Conservation (phyloP, 2,113 vertebrate genomes). For the Psophia crepitans region DNA sequence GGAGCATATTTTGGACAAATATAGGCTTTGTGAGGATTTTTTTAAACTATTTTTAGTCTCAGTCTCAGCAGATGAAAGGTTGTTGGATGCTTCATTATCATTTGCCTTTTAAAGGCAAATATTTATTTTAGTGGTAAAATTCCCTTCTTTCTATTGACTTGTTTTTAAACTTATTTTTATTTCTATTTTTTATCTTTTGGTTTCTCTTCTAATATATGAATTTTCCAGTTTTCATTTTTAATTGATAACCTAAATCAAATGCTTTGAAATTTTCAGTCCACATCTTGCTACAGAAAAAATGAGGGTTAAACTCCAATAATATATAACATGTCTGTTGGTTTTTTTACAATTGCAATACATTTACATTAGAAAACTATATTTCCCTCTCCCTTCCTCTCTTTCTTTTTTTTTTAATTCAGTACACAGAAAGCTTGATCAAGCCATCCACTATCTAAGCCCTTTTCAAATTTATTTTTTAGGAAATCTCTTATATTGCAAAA, state of each 20-base stretch:
- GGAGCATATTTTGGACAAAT: background rate
- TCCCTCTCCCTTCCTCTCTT: background rate
- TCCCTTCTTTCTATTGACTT: background rate
- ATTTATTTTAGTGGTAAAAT: background rate
- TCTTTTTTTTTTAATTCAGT: background rate
- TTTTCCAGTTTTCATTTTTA: background rate
- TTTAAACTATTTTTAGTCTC: background rate
- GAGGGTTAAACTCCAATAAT: background rate
- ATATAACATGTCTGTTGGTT: accelerated
- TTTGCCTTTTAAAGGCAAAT: background rate
- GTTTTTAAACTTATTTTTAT: background rate
- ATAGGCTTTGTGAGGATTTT: background rate
- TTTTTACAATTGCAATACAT: background rate
- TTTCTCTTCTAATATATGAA: background rate
- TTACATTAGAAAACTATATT: background rate
- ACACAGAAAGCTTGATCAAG: background rate
- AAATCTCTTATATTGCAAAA: background rate
- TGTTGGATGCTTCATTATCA: background rate
- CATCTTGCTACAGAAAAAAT: background rate
- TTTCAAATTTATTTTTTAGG: background rate
- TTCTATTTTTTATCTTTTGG: background rate
- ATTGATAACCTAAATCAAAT: background rate
- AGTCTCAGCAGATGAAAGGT: background rate
- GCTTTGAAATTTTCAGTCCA: background rate
- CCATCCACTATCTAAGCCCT: background rate